Conservation (phyloP, 1,140 invertebrate genomes). For the Melipona quadrifasciata region DNA sequence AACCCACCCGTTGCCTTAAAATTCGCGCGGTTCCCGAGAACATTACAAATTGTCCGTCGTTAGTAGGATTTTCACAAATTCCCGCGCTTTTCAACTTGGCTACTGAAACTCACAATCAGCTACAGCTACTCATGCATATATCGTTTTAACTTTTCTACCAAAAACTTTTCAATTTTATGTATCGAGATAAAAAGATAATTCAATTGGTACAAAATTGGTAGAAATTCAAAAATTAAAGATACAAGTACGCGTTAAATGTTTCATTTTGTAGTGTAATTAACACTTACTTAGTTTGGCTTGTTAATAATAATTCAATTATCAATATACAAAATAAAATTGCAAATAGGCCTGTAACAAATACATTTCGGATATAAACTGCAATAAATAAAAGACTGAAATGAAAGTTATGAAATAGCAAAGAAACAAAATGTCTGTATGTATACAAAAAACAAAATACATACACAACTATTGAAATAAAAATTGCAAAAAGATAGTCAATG, state of each 20-base stretch:
- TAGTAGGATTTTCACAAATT: neutral
- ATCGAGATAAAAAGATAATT: neutral
- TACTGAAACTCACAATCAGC: neutral
- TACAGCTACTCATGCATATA: neutral
- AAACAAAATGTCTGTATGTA: neutral
- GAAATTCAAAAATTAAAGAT: neutral
- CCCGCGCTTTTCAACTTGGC: neutral
- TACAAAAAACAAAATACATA: too few species aligned
- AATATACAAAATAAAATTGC: neutral
- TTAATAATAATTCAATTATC: conserved; percentile 13
- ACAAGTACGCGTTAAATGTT: conserved; percentile 6
- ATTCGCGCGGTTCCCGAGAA: too few species aligned
- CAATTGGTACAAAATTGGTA: neutral
- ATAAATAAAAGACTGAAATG: neutral
- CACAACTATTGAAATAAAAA: neutral
- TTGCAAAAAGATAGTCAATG: conserved; percentile 69
- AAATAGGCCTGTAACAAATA: neutral
- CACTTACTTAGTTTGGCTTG: neutral
- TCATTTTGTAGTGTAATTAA: neutral
- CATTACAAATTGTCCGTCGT: neutral
- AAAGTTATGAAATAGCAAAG: neutral
- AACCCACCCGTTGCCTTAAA: neutral
- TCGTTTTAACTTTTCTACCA: neutral
- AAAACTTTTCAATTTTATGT: neutral
- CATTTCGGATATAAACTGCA: neutral